phyloP scores from a whole-genome alignment of 2,888 invertebrate species.

The Aromia moschata region DNA sequence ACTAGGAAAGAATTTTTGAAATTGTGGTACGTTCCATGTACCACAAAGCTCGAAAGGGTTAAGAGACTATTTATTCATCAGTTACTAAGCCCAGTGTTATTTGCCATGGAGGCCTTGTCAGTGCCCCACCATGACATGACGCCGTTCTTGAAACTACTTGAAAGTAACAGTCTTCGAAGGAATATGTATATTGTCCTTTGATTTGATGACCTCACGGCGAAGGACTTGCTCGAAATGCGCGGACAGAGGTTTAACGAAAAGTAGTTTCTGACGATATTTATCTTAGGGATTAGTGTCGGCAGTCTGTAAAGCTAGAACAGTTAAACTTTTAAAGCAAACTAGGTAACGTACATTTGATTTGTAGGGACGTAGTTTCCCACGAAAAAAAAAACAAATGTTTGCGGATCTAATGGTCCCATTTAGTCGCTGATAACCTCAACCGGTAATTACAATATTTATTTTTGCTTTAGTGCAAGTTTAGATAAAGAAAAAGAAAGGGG shows the following conservation, averaged over 20 bases:
- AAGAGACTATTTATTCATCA: no score
- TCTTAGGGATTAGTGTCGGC: slow-evolving; percentile 40
- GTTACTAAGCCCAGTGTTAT: no score
- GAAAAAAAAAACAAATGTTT: slow-evolving; percentile 16
- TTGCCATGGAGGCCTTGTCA: no score
- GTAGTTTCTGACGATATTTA: slow-evolving; percentile 41
- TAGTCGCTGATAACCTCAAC: no score
- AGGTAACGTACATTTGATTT: slow-evolving; percentile 24
- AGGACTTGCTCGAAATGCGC: slow-evolving; percentile 10
- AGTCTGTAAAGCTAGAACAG: slow-evolving; percentile 36
- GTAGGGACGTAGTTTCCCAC: slow-evolving; percentile 8
- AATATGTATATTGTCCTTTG: no score
- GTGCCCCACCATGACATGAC: no score
- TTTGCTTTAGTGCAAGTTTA: background rate
- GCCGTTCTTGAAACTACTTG: no score
- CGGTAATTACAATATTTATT: slow-evolving; percentile 20
- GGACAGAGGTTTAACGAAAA: slow-evolving; percentile 36
- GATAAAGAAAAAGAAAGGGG: background rate
- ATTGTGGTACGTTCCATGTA: no score
- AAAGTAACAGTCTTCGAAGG: no score
- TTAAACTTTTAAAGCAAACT: slow-evolving; percentile 30
- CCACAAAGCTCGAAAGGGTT: no score
- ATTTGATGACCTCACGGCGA: background rate
- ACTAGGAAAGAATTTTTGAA: no score
- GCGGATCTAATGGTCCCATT: no score